A percentile compares a stretch with the other conserved stretches of the same genome.
These are phyloP conservation scores for Oncorhynchus clarkii DNA, from an alignment of 2,113 vertebrate species.

Conservation along the genomic window DNA sequence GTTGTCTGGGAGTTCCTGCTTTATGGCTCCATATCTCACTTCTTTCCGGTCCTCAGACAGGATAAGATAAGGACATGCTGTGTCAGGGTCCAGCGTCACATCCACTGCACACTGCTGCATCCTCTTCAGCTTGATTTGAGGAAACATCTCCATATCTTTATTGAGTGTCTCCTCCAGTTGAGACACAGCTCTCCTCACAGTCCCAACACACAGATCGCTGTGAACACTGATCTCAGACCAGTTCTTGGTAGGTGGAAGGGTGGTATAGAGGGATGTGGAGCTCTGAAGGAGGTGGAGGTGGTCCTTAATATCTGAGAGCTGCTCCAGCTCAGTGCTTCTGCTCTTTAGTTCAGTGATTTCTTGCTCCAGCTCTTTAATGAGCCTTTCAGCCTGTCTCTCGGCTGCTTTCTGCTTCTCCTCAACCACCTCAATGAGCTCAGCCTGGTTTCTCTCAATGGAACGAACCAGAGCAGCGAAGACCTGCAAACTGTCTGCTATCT, in stretches of 20 bases:
- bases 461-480: slow-evolving; percentile 19
- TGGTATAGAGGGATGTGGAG: neutral
- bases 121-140: too few species aligned
- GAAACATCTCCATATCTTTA: too few species aligned
- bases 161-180: too few species aligned
- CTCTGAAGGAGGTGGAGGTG: slow-evolving; percentile 33
- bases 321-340: slow-evolving; percentile 19
- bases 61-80: slow-evolving; percentile 13
- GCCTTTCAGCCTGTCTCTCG: too few species aligned
- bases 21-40: slow-evolving; percentile 5
- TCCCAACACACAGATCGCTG: too few species aligned
- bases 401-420: too few species aligned
- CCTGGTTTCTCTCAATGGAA: slow-evolving; percentile 19
- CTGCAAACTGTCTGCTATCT: neutral
- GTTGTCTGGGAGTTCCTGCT: slow-evolving; percentile 1
- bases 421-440: too few species aligned
- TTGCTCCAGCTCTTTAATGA: too few species aligned
- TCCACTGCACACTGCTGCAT: neutral
- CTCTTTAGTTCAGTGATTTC: too few species aligned
- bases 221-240: too few species aligned
- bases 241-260: neutral
- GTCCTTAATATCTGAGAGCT: slow-evolving; percentile 32
- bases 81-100: neutral
- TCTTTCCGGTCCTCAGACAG: slow-evolving; percentile 23
- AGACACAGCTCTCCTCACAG: too few species aligned